Percentiles rank a stretch among this genome's conserved stretches.
These are phyloP conservation scores for Hemibagrus guttatus DNA, from an alignment of 2,797 vertebrate genomes.

Conservation along the genomic window DNA sequence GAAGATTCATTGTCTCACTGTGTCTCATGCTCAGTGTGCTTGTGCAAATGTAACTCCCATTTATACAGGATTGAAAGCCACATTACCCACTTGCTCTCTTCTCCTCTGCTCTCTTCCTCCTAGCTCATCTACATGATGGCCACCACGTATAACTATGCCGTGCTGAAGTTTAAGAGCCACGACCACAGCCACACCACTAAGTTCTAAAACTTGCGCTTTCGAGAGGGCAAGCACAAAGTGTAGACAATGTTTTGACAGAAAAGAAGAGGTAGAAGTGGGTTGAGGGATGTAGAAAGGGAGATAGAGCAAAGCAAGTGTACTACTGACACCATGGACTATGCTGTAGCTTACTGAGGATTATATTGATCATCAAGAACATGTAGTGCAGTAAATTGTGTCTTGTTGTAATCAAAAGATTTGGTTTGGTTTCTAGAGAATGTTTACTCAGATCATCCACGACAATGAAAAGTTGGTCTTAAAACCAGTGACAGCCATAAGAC, in stretches of 20 bases:
- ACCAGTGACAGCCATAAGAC: conserved; percentile 11
- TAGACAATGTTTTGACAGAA: conserved; percentile 34
- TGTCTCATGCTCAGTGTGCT: background rate
- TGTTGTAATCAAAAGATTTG: conserved; percentile 31
- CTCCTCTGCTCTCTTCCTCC: conserved; percentile 61
- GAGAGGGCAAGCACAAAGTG: conserved; percentile 34
- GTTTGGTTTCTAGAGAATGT: conserved; percentile 23
- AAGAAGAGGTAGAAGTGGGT: conserved; percentile 15
- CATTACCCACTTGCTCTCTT: conserved; percentile 52
- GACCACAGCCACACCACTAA: conserved; percentile 90
- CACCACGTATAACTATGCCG: conserved; percentile 91
- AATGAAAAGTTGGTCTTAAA: conserved; percentile 27
- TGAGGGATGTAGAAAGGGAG: conserved; percentile 19
- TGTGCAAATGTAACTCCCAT: conserved; percentile 13
- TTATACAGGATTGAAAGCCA: conserved; percentile 9
- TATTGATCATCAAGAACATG: conserved; percentile 16
- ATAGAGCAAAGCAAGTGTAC: conserved; percentile 22
- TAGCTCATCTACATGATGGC: conserved; percentile 95
- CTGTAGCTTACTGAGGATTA: conserved; percentile 43
- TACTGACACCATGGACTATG: conserved; percentile 48
- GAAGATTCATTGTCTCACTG: background rate
- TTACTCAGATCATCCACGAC: conserved; percentile 25
- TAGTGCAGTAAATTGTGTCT: conserved; percentile 38
- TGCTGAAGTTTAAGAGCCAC: conserved; percentile 94
- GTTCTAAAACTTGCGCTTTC: conserved; percentile 72